These are phyloP conservation scores for Drosophila neutralis DNA, from an alignment of 2,888 invertebrate species.

Conservation along the genomic window DNA sequence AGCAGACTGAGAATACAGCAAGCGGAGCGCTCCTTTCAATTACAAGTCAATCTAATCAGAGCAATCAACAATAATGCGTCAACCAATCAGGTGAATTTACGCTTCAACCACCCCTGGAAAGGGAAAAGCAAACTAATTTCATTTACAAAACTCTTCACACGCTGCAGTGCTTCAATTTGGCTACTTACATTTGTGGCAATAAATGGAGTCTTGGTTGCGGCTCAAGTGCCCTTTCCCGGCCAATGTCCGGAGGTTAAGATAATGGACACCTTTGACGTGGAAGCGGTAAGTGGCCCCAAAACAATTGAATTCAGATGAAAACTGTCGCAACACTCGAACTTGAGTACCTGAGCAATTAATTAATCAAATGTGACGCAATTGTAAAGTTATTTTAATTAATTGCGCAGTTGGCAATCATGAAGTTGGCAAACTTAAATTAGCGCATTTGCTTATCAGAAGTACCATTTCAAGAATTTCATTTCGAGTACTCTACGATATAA, in stretches of 20 bases:
- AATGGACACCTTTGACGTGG: conserved; percentile 87
- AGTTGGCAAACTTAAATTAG: conserved; percentile 17
- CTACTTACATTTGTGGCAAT: conserved; percentile 49
- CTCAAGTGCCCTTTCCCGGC: conserved; percentile 88
- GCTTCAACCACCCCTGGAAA: not conserved
- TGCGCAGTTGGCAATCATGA: conserved; percentile 19
- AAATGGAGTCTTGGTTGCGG: conserved; percentile 45
- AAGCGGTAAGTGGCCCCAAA: conserved; percentile 81
- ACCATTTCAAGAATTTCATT: not conserved
- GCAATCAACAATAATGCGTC: conserved; percentile 22
- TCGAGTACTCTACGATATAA: not conserved
- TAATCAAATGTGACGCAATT: conserved; percentile 31
- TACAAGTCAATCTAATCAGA: not conserved
- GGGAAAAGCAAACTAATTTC: not conserved
- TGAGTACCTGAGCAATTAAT: conserved; percentile 20
- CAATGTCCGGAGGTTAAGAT: conserved; percentile 88
- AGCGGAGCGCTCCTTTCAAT: not conserved
- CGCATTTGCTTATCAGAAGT: conserved; percentile 1
- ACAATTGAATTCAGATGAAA: not conserved
- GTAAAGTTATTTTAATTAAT: conserved; percentile 37
- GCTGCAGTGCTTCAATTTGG: conserved; percentile 38
- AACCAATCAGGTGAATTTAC: conserved; percentile 24
- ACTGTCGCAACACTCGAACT: conserved; percentile 8
- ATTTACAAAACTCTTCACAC: conserved; percentile 3
- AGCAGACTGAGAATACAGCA: conserved; percentile 16